Evolutionary conservation across 2,113 vertebrate genomes (phyloP).

Genomic region (Myiopsitta monachus): DNA sequence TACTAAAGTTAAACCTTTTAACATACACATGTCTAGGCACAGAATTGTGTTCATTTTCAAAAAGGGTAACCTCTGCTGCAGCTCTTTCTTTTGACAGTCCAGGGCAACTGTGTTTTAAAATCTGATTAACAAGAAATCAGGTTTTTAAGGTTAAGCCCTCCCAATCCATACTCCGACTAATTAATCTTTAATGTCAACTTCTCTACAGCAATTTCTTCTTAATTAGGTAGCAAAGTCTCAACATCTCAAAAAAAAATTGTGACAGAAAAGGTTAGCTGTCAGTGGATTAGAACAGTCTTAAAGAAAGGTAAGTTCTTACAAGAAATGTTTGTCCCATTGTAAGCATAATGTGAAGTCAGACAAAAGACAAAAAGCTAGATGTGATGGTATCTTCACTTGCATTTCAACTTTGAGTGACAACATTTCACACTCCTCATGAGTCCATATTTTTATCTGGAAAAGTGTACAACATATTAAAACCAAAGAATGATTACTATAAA

Average conservation of each 20-base stretch:
- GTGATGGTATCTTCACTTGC: conserved; percentile 61
- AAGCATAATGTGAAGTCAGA: conserved; percentile 73
- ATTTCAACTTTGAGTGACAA: conserved; percentile 78
- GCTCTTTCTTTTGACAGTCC: background rate
- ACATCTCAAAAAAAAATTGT: background rate
- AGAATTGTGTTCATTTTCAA: background rate
- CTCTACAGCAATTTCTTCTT: background rate
- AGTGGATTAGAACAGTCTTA: background rate
- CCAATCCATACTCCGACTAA: background rate
- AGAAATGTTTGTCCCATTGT: conserved; percentile 74
- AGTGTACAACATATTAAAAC: background rate
- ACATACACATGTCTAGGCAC: background rate
- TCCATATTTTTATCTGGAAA: conserved; percentile 74
- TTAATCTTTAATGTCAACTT: background rate
- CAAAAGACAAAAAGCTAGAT: conserved; percentile 68
- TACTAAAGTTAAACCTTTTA: background rate
- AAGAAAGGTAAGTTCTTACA: conserved; percentile 61
- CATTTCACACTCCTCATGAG: conserved; percentile 65
- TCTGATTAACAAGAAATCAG: background rate
- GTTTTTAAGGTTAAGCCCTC: background rate
- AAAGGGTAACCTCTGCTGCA: background rate
- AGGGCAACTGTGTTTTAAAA: background rate
- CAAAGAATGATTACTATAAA: background rate
- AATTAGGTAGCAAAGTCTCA: background rate
- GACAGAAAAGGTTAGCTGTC: background rate